phyloP scores from a whole-genome alignment of 2,113 vertebrate species.

The Hydropotes inermis region DNA sequence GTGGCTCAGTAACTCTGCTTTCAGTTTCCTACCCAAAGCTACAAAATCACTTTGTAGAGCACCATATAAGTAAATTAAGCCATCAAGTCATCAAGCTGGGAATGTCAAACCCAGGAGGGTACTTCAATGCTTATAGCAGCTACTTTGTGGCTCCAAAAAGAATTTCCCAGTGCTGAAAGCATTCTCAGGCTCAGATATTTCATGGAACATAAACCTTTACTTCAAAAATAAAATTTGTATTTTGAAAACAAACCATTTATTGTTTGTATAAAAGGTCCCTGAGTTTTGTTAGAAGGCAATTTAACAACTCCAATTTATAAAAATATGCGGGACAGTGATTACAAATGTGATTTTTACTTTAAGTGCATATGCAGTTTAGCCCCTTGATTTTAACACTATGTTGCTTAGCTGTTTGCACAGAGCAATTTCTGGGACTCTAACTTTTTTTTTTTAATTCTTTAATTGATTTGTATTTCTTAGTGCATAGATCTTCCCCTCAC shows the following conservation, averaged over 20 bases:
- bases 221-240: slow-evolving; percentile 71
- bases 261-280: slow-evolving; percentile 47
- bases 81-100: slow-evolving; percentile 66
- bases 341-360: slow-evolving; percentile 57
- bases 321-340: slow-evolving; percentile 28
- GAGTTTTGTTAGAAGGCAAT: slow-evolving; percentile 36
- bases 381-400: background rate
- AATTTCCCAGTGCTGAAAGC: slow-evolving; percentile 62
- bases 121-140: slow-evolving; percentile 44
- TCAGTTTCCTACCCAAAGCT: slow-evolving; percentile 54
- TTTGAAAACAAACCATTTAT: slow-evolving; percentile 66
- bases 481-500: background rate
- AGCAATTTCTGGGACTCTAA: background rate
- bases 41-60: slow-evolving; percentile 61
- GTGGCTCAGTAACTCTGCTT: slow-evolving; percentile 68
- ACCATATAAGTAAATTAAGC: slow-evolving; percentile 70
- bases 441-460: background rate
- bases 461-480: background rate
- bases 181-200: slow-evolving; percentile 40
- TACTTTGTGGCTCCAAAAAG: slow-evolving; percentile 47
- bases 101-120: slow-evolving; percentile 65
- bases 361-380: background rate
- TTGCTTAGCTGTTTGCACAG: background rate
- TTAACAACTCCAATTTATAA: slow-evolving; percentile 47
- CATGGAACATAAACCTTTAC: slow-evolving; percentile 69